Percentiles rank a stretch among this genome's conserved stretches.
phyloP scores from a whole-genome alignment of 2,888 invertebrate species.

The Tiliacea citrago region DNA sequence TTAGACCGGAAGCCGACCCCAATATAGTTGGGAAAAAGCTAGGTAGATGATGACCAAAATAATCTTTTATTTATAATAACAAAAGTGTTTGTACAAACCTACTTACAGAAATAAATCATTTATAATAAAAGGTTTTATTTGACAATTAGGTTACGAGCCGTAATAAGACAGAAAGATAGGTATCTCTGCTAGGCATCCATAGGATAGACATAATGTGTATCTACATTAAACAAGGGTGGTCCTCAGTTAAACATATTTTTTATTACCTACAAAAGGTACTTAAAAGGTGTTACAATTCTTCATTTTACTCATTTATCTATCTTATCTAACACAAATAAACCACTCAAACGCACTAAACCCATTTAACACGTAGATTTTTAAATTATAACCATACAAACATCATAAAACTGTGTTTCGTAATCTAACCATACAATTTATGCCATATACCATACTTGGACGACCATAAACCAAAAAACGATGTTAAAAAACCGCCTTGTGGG shows the following conservation, averaged over 20 bases:
- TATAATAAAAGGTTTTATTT: too few relatives aligned
- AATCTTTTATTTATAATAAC: neutral
- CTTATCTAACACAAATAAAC: slow-evolving; percentile 36
- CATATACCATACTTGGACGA: slow-evolving; percentile 51
- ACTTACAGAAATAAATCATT: too few relatives aligned
- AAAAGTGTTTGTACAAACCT: too few relatives aligned
- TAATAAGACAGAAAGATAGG: too few relatives aligned
- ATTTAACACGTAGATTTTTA: slow-evolving; percentile 46
- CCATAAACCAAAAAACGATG: slow-evolving; percentile 59
- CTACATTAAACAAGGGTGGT: neutral
- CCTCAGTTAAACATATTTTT: neutral
- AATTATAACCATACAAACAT: slow-evolving; percentile 56
- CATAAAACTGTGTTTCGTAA: slow-evolving; percentile 63
- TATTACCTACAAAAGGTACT: neutral
- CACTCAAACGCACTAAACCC: slow-evolving; percentile 26
- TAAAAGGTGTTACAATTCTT: neutral
- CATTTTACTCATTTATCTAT: slow-evolving; percentile 2
- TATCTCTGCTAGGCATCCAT: neutral
- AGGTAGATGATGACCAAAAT: neutral
- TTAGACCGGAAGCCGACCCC: neutral
- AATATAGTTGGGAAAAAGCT: neutral
- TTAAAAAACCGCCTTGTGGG: slow-evolving; percentile 45
- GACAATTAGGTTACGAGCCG: neutral
- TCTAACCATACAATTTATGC: slow-evolving; percentile 49
- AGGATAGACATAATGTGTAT: neutral